Evolutionary conservation across 2,797 vertebrate genomes (phyloP).

Genomic region (Xenopus petersii): DNA sequence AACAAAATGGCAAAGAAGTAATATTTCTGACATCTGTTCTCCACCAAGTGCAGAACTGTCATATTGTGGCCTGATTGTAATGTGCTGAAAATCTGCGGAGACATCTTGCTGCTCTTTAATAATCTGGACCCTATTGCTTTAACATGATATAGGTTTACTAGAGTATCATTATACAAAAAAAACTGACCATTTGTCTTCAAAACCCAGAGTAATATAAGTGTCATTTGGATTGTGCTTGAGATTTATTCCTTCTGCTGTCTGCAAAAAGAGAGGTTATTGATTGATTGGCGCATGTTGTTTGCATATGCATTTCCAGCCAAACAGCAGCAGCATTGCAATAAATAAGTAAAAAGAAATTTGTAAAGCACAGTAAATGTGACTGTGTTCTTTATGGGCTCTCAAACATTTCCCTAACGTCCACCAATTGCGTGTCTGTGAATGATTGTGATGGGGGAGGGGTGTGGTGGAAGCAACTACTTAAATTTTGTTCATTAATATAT

Average conservation of each 20-base stretch:
- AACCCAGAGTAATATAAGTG: background rate
- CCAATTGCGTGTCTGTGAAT: slow-evolving; percentile 23
- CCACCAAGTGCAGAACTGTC: no score
- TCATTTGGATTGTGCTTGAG: background rate
- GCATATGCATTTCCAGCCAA: slow-evolving; percentile 25
- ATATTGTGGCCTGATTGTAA: no score
- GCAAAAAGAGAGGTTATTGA: slow-evolving; percentile 13
- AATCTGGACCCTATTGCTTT: no score
- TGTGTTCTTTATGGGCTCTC: slow-evolving; percentile 28
- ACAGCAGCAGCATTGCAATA: slow-evolving; percentile 33
- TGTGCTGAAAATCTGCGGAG: no score
- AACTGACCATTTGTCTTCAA: no score
- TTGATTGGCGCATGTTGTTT: slow-evolving; percentile 23
- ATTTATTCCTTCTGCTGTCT: slow-evolving; percentile 22
- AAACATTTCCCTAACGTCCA: slow-evolving; percentile 20
- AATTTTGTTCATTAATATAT: slow-evolving; percentile 33
- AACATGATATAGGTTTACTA: no score
- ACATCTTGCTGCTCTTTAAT: no score
- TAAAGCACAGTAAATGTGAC: slow-evolving; percentile 33
- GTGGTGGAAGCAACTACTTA: background rate
- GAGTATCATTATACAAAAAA: no score
- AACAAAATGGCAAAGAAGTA: no score
- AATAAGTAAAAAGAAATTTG: slow-evolving; percentile 32
- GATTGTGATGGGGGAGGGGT: slow-evolving; percentile 1
- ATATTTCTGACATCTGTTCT: no score